phyloP scores from a whole-genome alignment of 2,797 vertebrate species.

The Galaxias olidus region DNA sequence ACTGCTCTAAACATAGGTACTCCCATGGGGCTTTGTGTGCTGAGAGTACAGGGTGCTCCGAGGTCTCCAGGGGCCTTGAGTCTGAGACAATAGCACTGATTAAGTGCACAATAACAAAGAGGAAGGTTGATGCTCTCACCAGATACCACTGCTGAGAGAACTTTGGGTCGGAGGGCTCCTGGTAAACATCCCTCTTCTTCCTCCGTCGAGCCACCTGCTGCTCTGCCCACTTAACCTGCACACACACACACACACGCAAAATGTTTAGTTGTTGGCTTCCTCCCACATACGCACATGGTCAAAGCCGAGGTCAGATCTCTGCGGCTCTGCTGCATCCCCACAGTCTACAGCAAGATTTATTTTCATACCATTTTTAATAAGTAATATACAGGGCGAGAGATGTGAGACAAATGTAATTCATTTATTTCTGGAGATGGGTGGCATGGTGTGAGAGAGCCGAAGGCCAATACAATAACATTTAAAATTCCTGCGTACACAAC shows the following conservation, averaged over 20 bases:
- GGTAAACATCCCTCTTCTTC: conserved; percentile 83
- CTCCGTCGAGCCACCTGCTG: conserved; percentile 89
- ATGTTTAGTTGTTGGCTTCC: not conserved
- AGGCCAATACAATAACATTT: not conserved
- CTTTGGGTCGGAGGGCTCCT: conserved; percentile 89
- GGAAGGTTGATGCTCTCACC: conserved; percentile 69
- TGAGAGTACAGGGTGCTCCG: conserved; percentile 12
- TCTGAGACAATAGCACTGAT: conserved; percentile 6
- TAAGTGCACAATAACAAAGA: conserved; percentile 1
- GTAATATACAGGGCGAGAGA: conserved; percentile 43
- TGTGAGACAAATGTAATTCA: conserved; percentile 54
- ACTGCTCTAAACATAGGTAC: conserved; percentile 22
- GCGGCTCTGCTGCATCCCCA: conserved; percentile 23
- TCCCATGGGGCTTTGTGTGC: not conserved
- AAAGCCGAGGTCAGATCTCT: not conserved
- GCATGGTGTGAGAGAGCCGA: not conserved
- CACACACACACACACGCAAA: conserved; percentile 11
- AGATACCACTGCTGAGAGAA: conserved; percentile 96
- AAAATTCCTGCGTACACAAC: too few species aligned
- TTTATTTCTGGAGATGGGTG: conserved; percentile 38
- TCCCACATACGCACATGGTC: not conserved
- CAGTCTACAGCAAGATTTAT: conserved; percentile 12
- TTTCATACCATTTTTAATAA: conserved; percentile 53
- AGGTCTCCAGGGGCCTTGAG: not conserved
- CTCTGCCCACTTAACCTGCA: conserved; percentile 87